These are phyloP conservation scores for Morelia viridis DNA, from an alignment of 2,797 vertebrate genomes.

Conservation along the genomic window DNA sequence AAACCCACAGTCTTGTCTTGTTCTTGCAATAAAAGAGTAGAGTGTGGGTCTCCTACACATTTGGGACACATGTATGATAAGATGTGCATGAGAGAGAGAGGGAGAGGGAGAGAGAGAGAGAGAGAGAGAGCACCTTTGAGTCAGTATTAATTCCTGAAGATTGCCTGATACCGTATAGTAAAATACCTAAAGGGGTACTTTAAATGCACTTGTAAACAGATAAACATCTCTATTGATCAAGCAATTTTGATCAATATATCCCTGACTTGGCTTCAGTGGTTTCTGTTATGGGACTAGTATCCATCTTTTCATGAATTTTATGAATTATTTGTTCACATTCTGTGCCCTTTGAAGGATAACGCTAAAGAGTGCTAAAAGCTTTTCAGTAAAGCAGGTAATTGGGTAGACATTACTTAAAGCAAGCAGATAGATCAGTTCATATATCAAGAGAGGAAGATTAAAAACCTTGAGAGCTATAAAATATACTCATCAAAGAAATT, in stretches of 20 bases:
- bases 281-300: background rate
- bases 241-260: background rate
- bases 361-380: constrained; percentile 35
- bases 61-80: background rate
- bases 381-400: constrained; percentile 35
- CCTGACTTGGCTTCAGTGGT: background rate
- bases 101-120: too few species aligned
- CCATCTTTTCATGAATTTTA: constrained; percentile 20
- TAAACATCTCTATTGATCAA: background rate
- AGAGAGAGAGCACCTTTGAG: background rate
- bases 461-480: constrained; percentile 22
- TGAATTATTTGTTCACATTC: constrained; percentile 18
- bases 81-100: background rate
- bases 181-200: background rate
- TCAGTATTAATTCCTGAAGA: background rate
- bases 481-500: constrained; percentile 34
- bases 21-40: background rate
- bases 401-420: constrained; percentile 26
- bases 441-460: constrained; percentile 36
- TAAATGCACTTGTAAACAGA: background rate
- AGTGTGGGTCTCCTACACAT: background rate
- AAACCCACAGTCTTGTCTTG: background rate
- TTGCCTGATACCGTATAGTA: background rate
- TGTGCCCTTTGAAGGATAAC: constrained; percentile 41
- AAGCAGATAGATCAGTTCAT: constrained; percentile 34